phyloP scores from a whole-genome alignment of 2,113 vertebrate species.

The Sphyrna mokarran region DNA sequence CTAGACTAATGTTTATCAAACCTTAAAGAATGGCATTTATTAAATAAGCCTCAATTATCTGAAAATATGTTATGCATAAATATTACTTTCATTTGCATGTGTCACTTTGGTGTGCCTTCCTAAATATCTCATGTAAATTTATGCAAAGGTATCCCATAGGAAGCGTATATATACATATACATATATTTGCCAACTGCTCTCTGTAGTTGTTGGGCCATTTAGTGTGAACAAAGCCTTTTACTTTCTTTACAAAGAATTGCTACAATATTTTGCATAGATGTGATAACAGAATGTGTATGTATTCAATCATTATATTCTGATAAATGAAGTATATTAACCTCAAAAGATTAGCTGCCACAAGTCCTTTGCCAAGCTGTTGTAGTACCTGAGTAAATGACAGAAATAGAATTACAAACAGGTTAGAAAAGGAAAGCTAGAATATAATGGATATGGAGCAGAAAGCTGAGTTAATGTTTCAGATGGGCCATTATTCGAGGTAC shows the following conservation, averaged over 20 bases:
- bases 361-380: not conserved
- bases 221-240: not conserved
- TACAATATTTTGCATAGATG: not conserved
- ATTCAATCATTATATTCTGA: not conserved
- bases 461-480: not conserved
- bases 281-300: not conserved
- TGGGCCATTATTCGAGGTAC: not conserved
- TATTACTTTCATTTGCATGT: not conserved
- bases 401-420: not conserved
- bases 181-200: not conserved
- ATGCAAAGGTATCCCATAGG: not conserved
- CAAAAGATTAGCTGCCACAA: not conserved
- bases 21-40: not conserved
- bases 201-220: not conserved
- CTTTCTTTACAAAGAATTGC: not conserved
- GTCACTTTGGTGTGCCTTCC: not conserved
- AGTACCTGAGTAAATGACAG: not conserved
- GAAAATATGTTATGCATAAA: not conserved
- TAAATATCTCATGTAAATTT: constrained; percentile 11
- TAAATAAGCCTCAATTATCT: not conserved
- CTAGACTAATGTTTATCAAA: not conserved
- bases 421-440: not conserved
- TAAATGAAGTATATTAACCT: not conserved
- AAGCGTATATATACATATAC: not conserved
- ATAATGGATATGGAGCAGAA: not conserved